These are phyloP conservation scores for Pseudorhiza aurosa DNA, from an alignment of 30 jellyfish, hydroid and myxozoan genomes.

Conservation along the genomic window DNA sequence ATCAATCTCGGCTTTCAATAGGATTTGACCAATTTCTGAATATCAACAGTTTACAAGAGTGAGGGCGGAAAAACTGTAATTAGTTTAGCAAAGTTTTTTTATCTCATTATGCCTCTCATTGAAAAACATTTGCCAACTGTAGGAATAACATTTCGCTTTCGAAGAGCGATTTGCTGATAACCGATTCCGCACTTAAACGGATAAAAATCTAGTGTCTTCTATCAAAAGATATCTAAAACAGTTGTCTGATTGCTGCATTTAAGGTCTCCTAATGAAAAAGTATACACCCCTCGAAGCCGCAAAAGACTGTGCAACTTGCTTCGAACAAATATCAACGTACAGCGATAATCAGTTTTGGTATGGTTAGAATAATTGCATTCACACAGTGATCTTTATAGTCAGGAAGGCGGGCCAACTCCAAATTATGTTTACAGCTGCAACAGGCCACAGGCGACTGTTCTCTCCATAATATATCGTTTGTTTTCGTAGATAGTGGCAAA, in stretches of 20 bases:
- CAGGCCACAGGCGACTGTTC: slow-evolving; percentile 27
- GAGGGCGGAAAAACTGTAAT: slow-evolving; percentile 62
- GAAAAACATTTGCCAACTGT: slow-evolving; percentile 54
- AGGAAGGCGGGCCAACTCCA: slow-evolving; percentile 29
- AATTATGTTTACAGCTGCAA: slow-evolving; percentile 34
- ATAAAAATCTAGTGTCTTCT: slow-evolving; percentile 42
- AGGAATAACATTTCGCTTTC: slow-evolving; percentile 51
- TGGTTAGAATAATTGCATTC: slow-evolving; percentile 52
- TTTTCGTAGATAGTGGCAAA: slow-evolving; percentile 7
- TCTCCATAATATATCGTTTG: background rate
- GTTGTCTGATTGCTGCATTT: slow-evolving; percentile 58
- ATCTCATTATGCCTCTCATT: slow-evolving; percentile 57
- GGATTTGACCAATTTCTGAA: slow-evolving; percentile 56
- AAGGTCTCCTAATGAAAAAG: slow-evolving; percentile 53
- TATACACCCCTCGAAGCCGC: slow-evolving; percentile 60
- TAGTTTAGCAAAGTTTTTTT: slow-evolving; percentile 60
- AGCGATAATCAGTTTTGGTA: slow-evolving; percentile 51
- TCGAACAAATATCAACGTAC: slow-evolving; percentile 39
- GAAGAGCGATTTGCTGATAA: slow-evolving; percentile 46
- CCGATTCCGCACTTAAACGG: slow-evolving; percentile 61
- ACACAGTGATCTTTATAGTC: slow-evolving; percentile 20
- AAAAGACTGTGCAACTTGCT: slow-evolving; percentile 23
- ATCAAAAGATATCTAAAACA: slow-evolving; percentile 42
- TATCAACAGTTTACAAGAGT: slow-evolving; percentile 44
- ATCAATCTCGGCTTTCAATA: slow-evolving; percentile 55